Evolutionary conservation across 1,140 invertebrate genomes (phyloP), one percentile per base, ranked within the genome.

Genomic region (Cydia pomonella): DNA sequence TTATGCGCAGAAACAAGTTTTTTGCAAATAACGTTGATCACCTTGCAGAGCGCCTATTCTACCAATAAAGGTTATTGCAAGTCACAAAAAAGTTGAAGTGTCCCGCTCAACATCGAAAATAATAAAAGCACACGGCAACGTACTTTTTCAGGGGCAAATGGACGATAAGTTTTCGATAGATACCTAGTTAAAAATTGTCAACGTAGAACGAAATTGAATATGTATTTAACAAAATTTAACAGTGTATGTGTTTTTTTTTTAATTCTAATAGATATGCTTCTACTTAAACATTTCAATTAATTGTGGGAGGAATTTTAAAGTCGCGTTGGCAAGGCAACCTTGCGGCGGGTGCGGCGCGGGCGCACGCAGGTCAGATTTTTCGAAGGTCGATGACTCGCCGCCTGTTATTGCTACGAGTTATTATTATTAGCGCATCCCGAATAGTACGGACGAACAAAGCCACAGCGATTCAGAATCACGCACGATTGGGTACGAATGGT

Each of bases 341-440:
- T 91, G 86, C 84, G 79, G 80, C 78, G 84, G 80, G 83, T 84
- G 80, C 53, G 53, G 21, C 53, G 53, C 53, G 53, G 53, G 53
- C 53, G 53, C 53, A 59, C 85, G 87, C 90, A 91, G 90, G 89
- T 91, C 89, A 91, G 87, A 92, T 91, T 87, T 91, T 92, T 91
- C 86, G 89, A 92, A 92, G 90, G 90, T 92, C 90, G 87, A 87
- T 92, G 90, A 92, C 90, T 90, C 82, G 85, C 73, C 59, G 76
- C 77, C 78, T 79, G 87, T 89, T 89, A 91, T 92, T 85, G 88
- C 80, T 80, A 74, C 84, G 83, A 85, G 81, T 84, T 91, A 91
- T 90, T 90, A 89, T 90, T 91, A 88, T 86, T 75, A 86, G 81
- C 81, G 78, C 82, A 80, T 81, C 82, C 79, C 78, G 71, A 76